These are phyloP conservation scores for Pelodytes ibericus DNA, from an alignment of 2,797 vertebrate genomes.

Conservation along the genomic window DNA sequence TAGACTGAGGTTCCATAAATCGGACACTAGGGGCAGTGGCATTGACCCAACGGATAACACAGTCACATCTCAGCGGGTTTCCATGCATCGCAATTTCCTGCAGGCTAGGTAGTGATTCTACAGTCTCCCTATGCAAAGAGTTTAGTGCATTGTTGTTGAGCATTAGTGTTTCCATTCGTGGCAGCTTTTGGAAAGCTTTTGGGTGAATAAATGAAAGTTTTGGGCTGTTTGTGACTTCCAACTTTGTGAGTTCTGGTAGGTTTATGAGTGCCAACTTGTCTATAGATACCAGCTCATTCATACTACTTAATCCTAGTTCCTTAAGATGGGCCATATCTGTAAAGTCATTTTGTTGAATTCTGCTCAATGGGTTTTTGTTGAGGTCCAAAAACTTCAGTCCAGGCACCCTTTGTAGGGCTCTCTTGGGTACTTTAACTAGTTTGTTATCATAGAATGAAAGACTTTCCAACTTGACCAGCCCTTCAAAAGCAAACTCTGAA, in stretches of 20 bases:
- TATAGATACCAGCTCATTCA: slow-evolving; percentile 96
- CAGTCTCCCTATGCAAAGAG: slow-evolving; percentile 86
- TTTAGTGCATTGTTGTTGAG: slow-evolving; percentile 96
- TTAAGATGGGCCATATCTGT: slow-evolving; percentile 92
- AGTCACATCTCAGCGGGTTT: slow-evolving; percentile 96
- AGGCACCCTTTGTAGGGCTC: slow-evolving; percentile 84
- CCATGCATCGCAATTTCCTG: slow-evolving; percentile 95
- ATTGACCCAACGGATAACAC: slow-evolving; percentile 93
- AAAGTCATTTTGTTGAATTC: slow-evolving; percentile 89
- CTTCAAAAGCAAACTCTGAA: slow-evolving; percentile 86
- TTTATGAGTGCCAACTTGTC: slow-evolving; percentile 90
- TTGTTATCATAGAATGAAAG: slow-evolving; percentile 96
- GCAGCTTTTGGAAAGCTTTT: slow-evolving; percentile 86
- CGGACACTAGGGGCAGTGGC: slow-evolving; percentile 78
- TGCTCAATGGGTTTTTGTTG: slow-evolving; percentile 92
- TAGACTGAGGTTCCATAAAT: slow-evolving; percentile 94
- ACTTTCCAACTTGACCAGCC: slow-evolving; percentile 87
- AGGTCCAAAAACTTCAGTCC: slow-evolving; percentile 94
- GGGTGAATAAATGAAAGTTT: slow-evolving; percentile 93
- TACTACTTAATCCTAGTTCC: slow-evolving; percentile 96
- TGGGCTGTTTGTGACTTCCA: slow-evolving; percentile 96
- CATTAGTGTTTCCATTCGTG: slow-evolving; percentile 93
- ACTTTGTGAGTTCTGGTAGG: slow-evolving; percentile 94
- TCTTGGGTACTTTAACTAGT: slow-evolving; percentile 83
- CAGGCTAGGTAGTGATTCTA: slow-evolving; percentile 88